These are phyloP conservation scores for Crotalus helleri DNA, from an alignment of 2,113 vertebrate species.

Conservation along the genomic window DNA sequence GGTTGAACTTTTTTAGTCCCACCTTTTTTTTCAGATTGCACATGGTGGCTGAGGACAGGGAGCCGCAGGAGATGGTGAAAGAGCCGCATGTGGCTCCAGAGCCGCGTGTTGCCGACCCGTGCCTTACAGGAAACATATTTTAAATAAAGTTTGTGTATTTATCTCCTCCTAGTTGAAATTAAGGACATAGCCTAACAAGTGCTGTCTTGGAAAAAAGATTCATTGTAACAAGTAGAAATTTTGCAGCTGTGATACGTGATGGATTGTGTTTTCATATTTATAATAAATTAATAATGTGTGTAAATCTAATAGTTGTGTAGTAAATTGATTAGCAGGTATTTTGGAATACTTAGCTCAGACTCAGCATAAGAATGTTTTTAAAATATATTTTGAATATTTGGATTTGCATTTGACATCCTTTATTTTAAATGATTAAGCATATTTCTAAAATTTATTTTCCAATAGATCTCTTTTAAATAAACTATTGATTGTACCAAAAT, in stretches of 20 bases:
- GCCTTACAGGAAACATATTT: conserved; percentile 9
- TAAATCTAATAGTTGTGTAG: conserved; percentile 22
- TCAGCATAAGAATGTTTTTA: conserved; percentile 6
- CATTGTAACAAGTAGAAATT: neutral
- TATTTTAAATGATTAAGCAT: conserved; percentile 47
- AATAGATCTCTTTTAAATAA: conserved; percentile 39
- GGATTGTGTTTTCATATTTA: conserved; percentile 30
- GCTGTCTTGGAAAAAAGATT: neutral
- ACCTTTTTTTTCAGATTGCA: too few relatives aligned
- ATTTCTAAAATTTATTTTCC: conserved; percentile 49
- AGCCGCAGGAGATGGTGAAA: too few relatives aligned
- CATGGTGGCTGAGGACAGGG: too few relatives aligned
- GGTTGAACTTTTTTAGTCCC: too few relatives aligned
- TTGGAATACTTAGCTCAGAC: conserved; percentile 20
- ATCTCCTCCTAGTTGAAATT: neutral
- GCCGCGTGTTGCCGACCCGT: too few relatives aligned
- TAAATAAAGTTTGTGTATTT: conserved; percentile 10
- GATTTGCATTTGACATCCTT: conserved; percentile 19
- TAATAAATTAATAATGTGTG: conserved; percentile 25
- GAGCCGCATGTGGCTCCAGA: too few relatives aligned
- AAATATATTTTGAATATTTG: conserved; percentile 9
- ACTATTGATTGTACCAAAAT: conserved; percentile 46
- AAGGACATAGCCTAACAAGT: neutral
- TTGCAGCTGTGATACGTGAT: neutral
- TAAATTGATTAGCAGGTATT: conserved; percentile 31